Base-by-base conservation (phyloP, 2,113 vertebrate species). In the Felis catus region DNA sequence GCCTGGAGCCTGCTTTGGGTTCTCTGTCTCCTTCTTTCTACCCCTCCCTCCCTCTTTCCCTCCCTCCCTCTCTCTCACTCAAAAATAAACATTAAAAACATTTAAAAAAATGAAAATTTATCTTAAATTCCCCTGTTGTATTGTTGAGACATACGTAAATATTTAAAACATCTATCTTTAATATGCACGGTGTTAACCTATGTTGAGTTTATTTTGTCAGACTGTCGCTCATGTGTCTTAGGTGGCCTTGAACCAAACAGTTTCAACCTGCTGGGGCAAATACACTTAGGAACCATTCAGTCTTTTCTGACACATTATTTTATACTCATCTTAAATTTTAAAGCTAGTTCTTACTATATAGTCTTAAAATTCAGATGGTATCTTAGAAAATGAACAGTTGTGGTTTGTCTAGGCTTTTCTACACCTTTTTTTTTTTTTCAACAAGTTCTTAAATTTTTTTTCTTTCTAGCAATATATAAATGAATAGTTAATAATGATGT, bases 301-400 rank as follows among this genome's bases (percentile, higher is more conserved):
- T 93, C 70, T 78, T 94, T 18, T 94, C 92, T 94, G 71, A 96
- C 63, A 89, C 84, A 51, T 81, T 66, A 90, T 51, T 83, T 89
- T 86, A 71, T 70, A 70, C 16, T 91, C 14, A 16, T 33, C 79
- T 68, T 61, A 61, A 61, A 7, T n/a, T 90, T 45, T 80, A 70
- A 79, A 80, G 36, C 65, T 51, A 12, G 61, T 21, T 51, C 36
- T 78, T 82, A 78, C 36, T 58, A 3, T 63, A 9, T 15, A 94
- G 41, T 76, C 39, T 76, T 76, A 76, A 76, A 76, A 45, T 76
- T 76, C 39, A 74, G 73, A 29, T 41, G 25, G 39, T 88, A 66
- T 21, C n/a, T 94, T 94, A 58, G 55, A 90, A 87, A 92, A 58
- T 48, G 78, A 58, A 71, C 10, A 79, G 29, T 58, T 61, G 2